Percentiles rank a stretch among this genome's conserved stretches.
phyloP scores from a whole-genome alignment of 2,113 vertebrate genomes.

The Micromys minutus region DNA sequence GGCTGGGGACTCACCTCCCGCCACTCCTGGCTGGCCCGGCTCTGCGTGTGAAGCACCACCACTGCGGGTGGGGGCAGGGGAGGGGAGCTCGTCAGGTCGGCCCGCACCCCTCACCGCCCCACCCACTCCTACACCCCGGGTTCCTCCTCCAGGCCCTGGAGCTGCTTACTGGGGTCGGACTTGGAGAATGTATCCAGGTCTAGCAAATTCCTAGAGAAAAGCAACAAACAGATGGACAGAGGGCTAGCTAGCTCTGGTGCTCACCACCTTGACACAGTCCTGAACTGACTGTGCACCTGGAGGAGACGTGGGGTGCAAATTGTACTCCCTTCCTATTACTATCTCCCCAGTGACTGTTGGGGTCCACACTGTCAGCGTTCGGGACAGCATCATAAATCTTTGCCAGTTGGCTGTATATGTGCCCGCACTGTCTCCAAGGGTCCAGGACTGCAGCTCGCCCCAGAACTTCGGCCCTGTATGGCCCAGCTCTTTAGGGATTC shows the following conservation, averaged over 20 bases:
- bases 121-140: background rate
- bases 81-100: constrained; percentile 45
- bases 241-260: background rate
- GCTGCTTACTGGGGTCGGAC: constrained; percentile 93
- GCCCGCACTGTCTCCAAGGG: background rate
- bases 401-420: background rate
- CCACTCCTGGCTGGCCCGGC: constrained; percentile 80
- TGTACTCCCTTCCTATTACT: background rate
- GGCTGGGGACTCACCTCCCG: constrained; percentile 75
- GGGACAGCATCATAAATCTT: constrained; percentile 56
- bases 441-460: constrained; percentile 10
- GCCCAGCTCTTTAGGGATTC: background rate
- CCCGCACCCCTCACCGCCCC: background rate
- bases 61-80: constrained; percentile 65
- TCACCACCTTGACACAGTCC: background rate
- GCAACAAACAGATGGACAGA: constrained; percentile 70
- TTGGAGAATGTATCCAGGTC: constrained; percentile 98
- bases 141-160: background rate
- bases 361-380: constrained; percentile 6
- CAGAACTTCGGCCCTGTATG: constrained; percentile 56
- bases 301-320: background rate
- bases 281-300: background rate
- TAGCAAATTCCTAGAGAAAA: constrained; percentile 90
- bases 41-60: constrained; percentile 79
- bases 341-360: background rate